These are phyloP conservation scores for Sus scrofa DNA, from an alignment of 2,113 vertebrate genomes.

Conservation along the genomic window T2T-Sscrofa CM000824.6:151493001-151493500, in stretches of 20 bases:
- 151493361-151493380: not conserved
- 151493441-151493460: not conserved
- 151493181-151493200: not conserved
- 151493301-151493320: not conserved
- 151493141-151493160: conserved; percentile 47
- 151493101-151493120: conserved; percentile 51
- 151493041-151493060: not conserved
- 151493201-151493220: not conserved
- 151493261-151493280: not conserved
- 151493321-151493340: not conserved
- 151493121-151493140: conserved; percentile 50
- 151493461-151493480: not conserved
- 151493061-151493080: conserved; percentile 66
- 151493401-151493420: conserved; percentile 20
- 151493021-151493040: conserved; percentile 69
- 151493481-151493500: not conserved
- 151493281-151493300: not conserved
- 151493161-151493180: not conserved
- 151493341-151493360: not conserved
- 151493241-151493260: conserved; percentile 3
- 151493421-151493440: not conserved
- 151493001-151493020: conserved; percentile 70
- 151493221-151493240: not conserved
- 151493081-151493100: not conserved
- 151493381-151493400: not conserved